Base-by-base conservation (phyloP, 2,888 invertebrate species). In the Cremastinae sp. region DNA sequence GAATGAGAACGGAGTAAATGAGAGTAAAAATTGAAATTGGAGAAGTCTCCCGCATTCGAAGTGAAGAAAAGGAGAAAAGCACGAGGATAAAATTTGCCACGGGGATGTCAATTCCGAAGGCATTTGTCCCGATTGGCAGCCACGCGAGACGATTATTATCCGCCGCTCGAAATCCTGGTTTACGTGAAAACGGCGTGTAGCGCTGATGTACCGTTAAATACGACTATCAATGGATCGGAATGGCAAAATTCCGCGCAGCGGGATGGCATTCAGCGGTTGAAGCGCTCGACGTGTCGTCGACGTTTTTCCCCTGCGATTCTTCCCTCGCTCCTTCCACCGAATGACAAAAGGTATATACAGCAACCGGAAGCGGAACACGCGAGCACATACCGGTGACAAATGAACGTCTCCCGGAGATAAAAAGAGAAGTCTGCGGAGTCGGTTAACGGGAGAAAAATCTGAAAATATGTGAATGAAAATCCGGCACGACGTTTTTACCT, bases 331-430 rank as follows among this genome's bases (percentile, higher is more conserved):
- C 58, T 56, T 18, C 18, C 38, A 12, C n/a, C 38, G 47, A 69
- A 58, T 69, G 69, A 76, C 76, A 76, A 76, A 73, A 76, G 76
- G 64, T 53, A 73, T 34, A n/a, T n/a, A n/a, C n/a, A 53, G 59
- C 72, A 76, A 69, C 62, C 72, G 62, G 75, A 59, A 41, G 73
- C 69, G 51, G 73, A 43, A 66, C 56, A 53, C 59, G 38, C 28
- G 18, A 36, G 43, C 59, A 47, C 62, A 69, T 22, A 22, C 14
- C 10, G 34, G 59, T 34, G 38, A 69, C 58, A 69, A 59, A 58
- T 49, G 43, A 45, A 43, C 14, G 14, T 43, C 56, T 58, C 36
- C 14, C 28, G 16, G 47, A 34, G 16, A 20, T 49, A 43, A 71
- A 71, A 12, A 10, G 43, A n/a, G 45, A 43, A 58, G 56, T 5